Evolutionary conservation across 2,888 invertebrate genomes (phyloP), one percentile per base, ranked within the genome.

Genomic region (Troglohyphantes excavatus): DNA sequence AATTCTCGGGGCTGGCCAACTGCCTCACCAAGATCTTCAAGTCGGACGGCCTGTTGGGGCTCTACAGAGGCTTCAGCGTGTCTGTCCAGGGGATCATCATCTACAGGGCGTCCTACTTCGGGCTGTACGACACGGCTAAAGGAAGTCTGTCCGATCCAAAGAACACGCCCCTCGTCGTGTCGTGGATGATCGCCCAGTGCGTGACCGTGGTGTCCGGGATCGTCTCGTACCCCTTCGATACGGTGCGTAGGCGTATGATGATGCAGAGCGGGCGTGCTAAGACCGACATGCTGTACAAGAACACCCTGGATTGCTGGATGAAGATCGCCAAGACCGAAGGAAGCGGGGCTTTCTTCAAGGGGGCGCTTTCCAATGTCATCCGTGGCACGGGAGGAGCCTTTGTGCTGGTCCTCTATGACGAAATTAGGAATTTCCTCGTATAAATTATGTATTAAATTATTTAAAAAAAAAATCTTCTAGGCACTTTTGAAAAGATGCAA

Each of bases 161-260:
- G 92, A 93, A 93, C 90, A 92, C 94, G 27, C 93, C 93, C 91
- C 92, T 93, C 91, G 92, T 94, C 90, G 92, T 93, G 73, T 93
- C 93, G 23, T 94, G 93, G 93, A 92, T 92, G 73, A 93, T 93
- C 76, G 93, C 93, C 27, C 93, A 93, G 92, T 91, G 92, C 67
- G 93, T 93, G 78, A 93, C 93, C 26, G 93, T 93, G 3, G 91
- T 93, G 19, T 92, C 95, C 78, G 95, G 95, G 92, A 93, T 95
- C 91, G 93, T 95, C 46, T 95, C 95, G 70, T 95, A 95, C 93
- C 95, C 95, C 46, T 94, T 95, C 92, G 95, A 95, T 92, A 95
- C 95, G 1, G 94, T 95, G 86, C 92, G 95, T 91, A 93, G 95
- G 92, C 93, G 95, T 82, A 94, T 95, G 94, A 95, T 95, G 95